phyloP scores from a whole-genome alignment of 2,888 invertebrate species.

The Apocheima hispidaria region DNA sequence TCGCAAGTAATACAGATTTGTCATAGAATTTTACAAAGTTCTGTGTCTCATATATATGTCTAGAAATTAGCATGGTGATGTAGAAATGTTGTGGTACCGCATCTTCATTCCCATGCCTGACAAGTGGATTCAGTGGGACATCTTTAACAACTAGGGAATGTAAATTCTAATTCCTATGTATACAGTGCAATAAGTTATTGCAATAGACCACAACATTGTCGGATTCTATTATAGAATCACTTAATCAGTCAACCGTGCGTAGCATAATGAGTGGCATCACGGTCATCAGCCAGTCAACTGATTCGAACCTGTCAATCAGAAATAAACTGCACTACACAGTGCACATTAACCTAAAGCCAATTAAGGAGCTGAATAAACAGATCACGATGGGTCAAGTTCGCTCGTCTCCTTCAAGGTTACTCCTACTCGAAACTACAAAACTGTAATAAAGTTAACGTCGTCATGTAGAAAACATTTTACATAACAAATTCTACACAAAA shows the following conservation, averaged over 20 bases:
- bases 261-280: conserved; percentile 26
- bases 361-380: conserved; percentile 39
- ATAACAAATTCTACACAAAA: conserved; percentile 33
- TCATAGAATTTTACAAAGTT: conserved; percentile 5
- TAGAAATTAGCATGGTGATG: background rate
- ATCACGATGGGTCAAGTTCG: conserved; percentile 60
- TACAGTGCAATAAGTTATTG: background rate
- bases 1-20: conserved; percentile 47
- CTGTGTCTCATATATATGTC: background rate
- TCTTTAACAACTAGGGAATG: too few species aligned
- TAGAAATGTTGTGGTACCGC: too few species aligned
- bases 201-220: background rate
- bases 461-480: conserved; percentile 32
- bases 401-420: conserved; percentile 56
- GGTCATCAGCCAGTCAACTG: conserved; percentile 30
- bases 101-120: too few species aligned
- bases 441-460: conserved; percentile 20
- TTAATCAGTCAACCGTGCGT: conserved; percentile 10
- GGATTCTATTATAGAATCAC: background rate
- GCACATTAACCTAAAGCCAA: conserved; percentile 38
- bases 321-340: conserved; percentile 22
- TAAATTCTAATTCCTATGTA: too few species aligned
- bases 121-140: too few species aligned
- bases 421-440: conserved; percentile 7
- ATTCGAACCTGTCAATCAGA: conserved; percentile 24